Base-by-base conservation (phyloP, 2,797 vertebrate species). In the Cetoscarus ocellatus region DNA sequence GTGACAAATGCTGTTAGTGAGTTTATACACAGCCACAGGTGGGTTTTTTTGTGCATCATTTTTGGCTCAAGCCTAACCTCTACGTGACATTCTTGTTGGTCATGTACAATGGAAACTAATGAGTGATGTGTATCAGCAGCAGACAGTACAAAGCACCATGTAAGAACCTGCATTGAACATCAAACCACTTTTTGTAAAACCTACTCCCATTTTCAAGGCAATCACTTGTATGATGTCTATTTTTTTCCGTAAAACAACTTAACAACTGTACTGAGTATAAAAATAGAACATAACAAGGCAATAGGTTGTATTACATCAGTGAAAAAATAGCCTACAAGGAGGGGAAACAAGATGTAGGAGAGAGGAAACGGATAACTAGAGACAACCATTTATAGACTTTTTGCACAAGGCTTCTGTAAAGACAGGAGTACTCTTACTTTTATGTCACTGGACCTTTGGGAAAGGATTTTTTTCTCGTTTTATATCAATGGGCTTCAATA, bases 251-350 rank as follows among this genome's bases (percentile, higher is more conserved):
- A 48, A 71, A 71, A 49, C 42, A 75, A 62, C 56, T 10, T 27
- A 78, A 78, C 61, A n/a, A 62, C 52, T 51, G 62, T 72, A 79
- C 50, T 81, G 50, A 36, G 44, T 83, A 85, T 62, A 79, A 89
- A 89, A 90, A 88, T 73, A 85, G 76, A 85, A 47, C 48, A 73
- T 86, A 88, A 81, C 63, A 80, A 87, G 85, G 86, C 86, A 88
- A 84, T 61, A 67, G 43, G 67, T 77, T 69, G 49, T 66, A 18
- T 60, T 52, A 54, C 48, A 61, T 50, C 61, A 51, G 58, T 49
- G 51, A 55, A 13, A 68, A 70, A 78, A 59, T 1, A 27, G 7
- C 8, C 7, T 17, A 60, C 45, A 45, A 60, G 45, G 11, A 17
- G 10, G 10, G 27, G 51, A 50, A 19, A 61, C 17, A 38, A 43